Evolutionary conservation across 1,140 invertebrate species (phyloP), one percentile per base, ranked within the genome.

Genomic region (Zaprionus ornatus): DNA sequence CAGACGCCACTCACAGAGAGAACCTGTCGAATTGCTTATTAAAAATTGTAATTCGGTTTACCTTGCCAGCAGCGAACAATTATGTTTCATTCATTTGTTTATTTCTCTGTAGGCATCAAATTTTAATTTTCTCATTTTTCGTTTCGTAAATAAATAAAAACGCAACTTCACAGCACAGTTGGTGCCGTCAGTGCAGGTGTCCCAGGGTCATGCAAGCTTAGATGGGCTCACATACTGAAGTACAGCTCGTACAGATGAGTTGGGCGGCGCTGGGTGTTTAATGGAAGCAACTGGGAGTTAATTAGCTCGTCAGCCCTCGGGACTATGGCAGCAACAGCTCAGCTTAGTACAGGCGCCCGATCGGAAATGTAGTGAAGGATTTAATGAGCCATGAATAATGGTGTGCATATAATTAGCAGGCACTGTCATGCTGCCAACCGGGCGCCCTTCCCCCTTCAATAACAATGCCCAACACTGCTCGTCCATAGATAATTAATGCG

Each of bases 71-170:
- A 79, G 72, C 35, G n/a, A 69, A 37, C 79, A 84, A 84, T 84
- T 74, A 84, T 84, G 74, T 67, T 84, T 84, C 77, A 84, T 80
- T 77, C 57, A 69, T 74, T 68, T 67, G 74, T 68, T 72, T 66
- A 45, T 35, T 23, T 71, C 76, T 63, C 79, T 73, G 64, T 63
- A 77, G 82, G 82, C 79, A 86, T 86, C 45, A 68, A 86, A 82
- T 82, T 86, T 86, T 86, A 82, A 86, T 86, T 86, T 86, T 79
- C 45, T 32, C 79, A 86, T 87, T 86, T 86, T 80, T 74, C 61
- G 23, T 60, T 76, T 32, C 29, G 79, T 86, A 86, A 86, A 86
- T 86, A 86, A 86, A 79, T 79, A 81, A 85, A 56, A 56, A 56
- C 50, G 25, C 50, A 45, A 25, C 68, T 25, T 7, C 27, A 2